Percentiles rank a stretch among this genome's conserved stretches.
These are phyloP conservation scores for Pseudolaguvia tuberculata DNA, from an alignment of 2,113 vertebrate species.

Conservation along the genomic window DNA sequence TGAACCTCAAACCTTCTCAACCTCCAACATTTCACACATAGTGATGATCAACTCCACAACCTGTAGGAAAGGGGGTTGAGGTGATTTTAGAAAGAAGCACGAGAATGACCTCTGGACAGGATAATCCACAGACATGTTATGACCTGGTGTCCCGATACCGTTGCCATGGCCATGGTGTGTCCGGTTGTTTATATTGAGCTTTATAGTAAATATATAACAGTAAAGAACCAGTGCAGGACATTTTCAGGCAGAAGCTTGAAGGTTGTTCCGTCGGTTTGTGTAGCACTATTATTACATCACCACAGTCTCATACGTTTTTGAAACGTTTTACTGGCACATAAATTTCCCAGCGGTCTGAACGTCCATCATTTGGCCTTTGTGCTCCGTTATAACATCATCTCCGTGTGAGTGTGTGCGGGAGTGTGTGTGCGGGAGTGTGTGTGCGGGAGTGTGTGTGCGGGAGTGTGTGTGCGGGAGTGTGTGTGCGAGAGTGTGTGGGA, in stretches of 20 bases:
- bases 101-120: no score
- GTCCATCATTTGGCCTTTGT: constrained; percentile 32
- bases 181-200: no score
- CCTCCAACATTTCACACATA: no score
- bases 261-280: constrained; percentile 6
- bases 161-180: no score
- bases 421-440: constrained; percentile 20
- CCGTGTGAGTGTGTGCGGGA: constrained; percentile 39
- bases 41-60: no score
- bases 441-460: constrained; percentile 34
- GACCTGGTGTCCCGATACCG: no score
- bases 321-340: constrained; percentile 38
- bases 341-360: constrained; percentile 57
- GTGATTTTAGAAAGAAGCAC: no score
- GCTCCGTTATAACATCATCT: constrained; percentile 31
- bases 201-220: no score
- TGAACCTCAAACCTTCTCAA: no score
- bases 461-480: constrained; percentile 32
- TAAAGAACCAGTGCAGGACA: not conserved
- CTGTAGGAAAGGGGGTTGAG: no score
- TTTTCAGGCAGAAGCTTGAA: not conserved
- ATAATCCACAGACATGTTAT: no score
- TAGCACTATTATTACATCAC: constrained; percentile 8
- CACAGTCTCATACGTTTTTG: constrained; percentile 9
- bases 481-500: constrained; percentile 28